These are phyloP conservation scores for Hydrophis major DNA, from an alignment of 2,797 vertebrate species.

Conservation along the genomic window DNA sequence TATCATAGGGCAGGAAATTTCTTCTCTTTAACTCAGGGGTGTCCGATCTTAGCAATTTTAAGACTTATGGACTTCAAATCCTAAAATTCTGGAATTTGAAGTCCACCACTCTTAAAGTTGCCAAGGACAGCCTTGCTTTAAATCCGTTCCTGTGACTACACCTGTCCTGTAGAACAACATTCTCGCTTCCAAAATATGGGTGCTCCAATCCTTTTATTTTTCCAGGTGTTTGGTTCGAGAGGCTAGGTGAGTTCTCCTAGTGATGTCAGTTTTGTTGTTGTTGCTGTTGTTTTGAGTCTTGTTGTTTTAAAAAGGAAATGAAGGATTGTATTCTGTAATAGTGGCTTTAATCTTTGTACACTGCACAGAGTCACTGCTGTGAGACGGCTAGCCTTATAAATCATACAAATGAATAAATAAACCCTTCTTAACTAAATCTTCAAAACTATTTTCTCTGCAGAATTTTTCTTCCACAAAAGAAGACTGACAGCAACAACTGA, in stretches of 20 bases:
- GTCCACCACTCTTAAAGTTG: neutral
- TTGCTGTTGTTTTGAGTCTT: neutral
- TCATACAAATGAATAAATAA: neutral
- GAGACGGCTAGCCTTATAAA: neutral
- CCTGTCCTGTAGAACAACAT: neutral
- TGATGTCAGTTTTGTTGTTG: neutral
- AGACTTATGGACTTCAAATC: neutral
- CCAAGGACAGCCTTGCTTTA: neutral
- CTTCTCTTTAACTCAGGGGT: neutral
- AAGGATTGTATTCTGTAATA: neutral
- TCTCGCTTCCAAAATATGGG: neutral
- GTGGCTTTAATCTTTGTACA: neutral
- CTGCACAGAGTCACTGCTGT: neutral
- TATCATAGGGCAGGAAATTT: neutral
- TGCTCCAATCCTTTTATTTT: neutral
- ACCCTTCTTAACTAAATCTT: neutral
- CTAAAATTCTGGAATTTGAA: neutral
- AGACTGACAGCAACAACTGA: neutral
- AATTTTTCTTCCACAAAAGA: neutral
- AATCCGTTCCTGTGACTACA: neutral
- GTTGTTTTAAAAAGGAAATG: neutral
- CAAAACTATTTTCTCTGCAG: neutral
- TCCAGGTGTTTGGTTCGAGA: neutral
- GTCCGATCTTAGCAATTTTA: neutral
- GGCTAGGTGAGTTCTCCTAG: neutral